Conservation (phyloP, 2,113 vertebrate species). For the Phodopus roborovskii region DNA sequence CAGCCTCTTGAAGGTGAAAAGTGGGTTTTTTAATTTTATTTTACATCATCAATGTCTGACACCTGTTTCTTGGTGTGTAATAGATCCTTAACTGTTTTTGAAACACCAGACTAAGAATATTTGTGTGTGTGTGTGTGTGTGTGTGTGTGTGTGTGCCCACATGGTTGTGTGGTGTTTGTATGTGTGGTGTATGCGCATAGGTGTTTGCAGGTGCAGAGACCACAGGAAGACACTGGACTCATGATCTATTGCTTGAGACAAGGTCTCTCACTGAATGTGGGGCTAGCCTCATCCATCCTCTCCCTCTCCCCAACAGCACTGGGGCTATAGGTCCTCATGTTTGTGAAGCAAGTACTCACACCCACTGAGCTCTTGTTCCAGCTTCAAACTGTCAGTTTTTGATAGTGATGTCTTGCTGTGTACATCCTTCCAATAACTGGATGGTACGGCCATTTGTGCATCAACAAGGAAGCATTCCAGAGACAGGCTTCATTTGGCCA, state of each 20-base stretch:
- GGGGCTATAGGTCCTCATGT: neutral
- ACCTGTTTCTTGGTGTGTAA: neutral
- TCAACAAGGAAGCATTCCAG: neutral
- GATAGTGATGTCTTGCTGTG: neutral
- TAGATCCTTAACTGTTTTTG: neutral
- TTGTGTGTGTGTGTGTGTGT: neutral
- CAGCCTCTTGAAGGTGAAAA: conserved; percentile 55
- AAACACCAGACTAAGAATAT: neutral
- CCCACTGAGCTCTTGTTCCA: neutral
- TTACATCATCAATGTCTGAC: neutral
- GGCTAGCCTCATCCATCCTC: neutral
- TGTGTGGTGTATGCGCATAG: neutral
- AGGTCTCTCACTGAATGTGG: neutral
- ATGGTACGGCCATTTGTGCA: neutral
- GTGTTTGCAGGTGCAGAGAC: too few species aligned
- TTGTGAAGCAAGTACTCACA: neutral
- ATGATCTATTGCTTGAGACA: neutral
- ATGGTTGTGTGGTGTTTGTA: neutral
- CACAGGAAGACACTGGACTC: neutral
- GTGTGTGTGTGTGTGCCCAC: neutral
- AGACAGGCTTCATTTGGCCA: neutral
- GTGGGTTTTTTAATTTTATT: conserved; percentile 37
- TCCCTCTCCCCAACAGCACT: neutral
- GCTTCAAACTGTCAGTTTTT: neutral
- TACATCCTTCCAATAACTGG: neutral